These are phyloP conservation scores for Zelleria hepariella DNA, from an alignment of 2,888 invertebrate species.

Conservation along the genomic window DNA sequence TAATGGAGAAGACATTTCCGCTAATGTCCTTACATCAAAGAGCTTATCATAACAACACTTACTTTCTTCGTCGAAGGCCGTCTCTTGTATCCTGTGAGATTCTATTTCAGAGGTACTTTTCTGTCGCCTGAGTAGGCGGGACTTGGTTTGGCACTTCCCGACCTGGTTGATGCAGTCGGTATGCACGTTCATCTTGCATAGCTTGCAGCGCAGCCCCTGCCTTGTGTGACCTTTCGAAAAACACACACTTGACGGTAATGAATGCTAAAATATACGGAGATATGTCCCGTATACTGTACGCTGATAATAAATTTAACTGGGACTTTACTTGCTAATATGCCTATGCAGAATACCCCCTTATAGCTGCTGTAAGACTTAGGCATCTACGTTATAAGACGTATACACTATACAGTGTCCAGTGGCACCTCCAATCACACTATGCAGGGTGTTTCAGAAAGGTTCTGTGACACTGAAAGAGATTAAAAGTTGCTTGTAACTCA, in stretches of 20 bases:
- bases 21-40: neutral
- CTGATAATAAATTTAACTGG: neutral
- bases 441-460: too few species aligned
- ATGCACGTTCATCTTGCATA: slow-evolving; percentile 94
- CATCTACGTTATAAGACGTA: too few species aligned
- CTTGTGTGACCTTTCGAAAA: slow-evolving; percentile 83
- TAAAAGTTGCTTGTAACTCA: too few species aligned
- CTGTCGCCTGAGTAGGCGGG: slow-evolving; percentile 86
- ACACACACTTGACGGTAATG: slow-evolving; percentile 3
- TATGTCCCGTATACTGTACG: neutral
- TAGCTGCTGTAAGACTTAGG: too few species aligned
- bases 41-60: slow-evolving; percentile 44
- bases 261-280: slow-evolving; percentile 2
- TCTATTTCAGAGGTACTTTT: slow-evolving; percentile 90
- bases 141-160: slow-evolving; percentile 88
- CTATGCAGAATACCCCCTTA: neutral
- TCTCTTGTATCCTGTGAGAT: slow-evolving; percentile 75
- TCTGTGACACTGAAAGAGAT: too few species aligned
- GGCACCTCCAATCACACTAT: too few species aligned
- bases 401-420: too few species aligned
- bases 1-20: neutral
- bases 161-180: slow-evolving; percentile 89
- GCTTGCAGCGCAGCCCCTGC: slow-evolving; percentile 90
- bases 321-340: neutral
- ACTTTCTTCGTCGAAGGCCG: slow-evolving; percentile 84